Percentiles rank a stretch among this genome's conserved stretches.
Evolutionary conservation across 2,888 invertebrate genomes (phyloP).

Genomic region (Eupithecia pulchellata): DNA sequence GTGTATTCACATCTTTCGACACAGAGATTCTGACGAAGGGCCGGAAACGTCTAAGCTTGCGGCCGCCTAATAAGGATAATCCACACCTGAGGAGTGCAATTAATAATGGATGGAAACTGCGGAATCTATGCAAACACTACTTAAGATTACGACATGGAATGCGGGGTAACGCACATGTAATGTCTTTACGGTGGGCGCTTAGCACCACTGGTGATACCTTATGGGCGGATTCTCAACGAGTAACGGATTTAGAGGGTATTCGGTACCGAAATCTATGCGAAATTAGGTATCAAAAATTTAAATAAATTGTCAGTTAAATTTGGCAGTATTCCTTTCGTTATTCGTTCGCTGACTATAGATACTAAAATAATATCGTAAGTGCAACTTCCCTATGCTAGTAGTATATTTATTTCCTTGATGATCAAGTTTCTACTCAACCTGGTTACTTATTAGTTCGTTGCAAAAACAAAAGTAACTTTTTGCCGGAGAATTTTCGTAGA

Average conservation of each 20-base stretch:
- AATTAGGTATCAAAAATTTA: no score
- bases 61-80: conserved; percentile 81
- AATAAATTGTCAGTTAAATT: no score
- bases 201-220: conserved; percentile 14
- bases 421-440: background rate
- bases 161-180: conserved; percentile 53
- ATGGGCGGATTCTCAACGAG: conserved; percentile 10
- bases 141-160: conserved; percentile 57
- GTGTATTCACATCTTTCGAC: conserved; percentile 13
- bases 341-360: no score
- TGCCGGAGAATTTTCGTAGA: conserved; percentile 11
- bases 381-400: no score
- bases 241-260: background rate
- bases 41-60: conserved; percentile 67
- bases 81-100: conserved; percentile 81
- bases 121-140: conserved; percentile 65
- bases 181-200: conserved; percentile 19
- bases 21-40: conserved; percentile 37
- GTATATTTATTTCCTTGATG: background rate
- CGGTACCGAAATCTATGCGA: background rate
- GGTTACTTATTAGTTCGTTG: background rate
- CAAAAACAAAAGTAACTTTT: conserved; percentile 8
- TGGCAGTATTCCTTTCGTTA: no score
- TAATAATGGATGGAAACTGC: conserved; percentile 76
- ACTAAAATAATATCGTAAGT: background rate